A percentile compares a stretch with the other conserved stretches of the same genome.
These are phyloP conservation scores for Meliscaeva auricollis DNA, from an alignment of 2,888 invertebrate genomes.

Conservation along the genomic window DNA sequence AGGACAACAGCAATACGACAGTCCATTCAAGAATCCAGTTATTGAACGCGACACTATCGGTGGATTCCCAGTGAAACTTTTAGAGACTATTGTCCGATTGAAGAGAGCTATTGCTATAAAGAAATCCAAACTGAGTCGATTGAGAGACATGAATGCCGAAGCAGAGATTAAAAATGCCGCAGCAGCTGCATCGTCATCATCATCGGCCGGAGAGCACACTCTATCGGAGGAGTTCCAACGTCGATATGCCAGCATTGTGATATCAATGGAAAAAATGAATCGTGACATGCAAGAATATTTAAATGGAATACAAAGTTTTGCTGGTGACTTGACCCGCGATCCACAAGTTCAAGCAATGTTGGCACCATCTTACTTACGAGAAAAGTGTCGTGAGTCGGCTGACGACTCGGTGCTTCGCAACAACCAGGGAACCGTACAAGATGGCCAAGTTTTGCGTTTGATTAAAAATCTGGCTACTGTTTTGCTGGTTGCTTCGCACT, in stretches of 20 bases:
- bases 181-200: slow-evolving; percentile 75
- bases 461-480: slow-evolving; percentile 95
- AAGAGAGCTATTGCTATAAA: slow-evolving; percentile 94
- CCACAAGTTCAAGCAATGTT: slow-evolving; percentile 94
- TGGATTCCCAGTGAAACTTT: slow-evolving; percentile 92
- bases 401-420: slow-evolving; percentile 91
- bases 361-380: slow-evolving; percentile 94
- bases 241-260: slow-evolving; percentile 93
- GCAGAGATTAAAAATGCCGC: slow-evolving; percentile 86
- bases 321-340: slow-evolving; percentile 94
- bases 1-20: slow-evolving; percentile 84
- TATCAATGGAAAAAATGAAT: slow-evolving; percentile 96
- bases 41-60: slow-evolving; percentile 86
- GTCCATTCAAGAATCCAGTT: slow-evolving; percentile 84
- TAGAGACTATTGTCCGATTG: slow-evolving; percentile 94
- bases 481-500: slow-evolving; percentile 85
- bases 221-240: slow-evolving; percentile 93
- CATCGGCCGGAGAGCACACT: slow-evolving; percentile 77
- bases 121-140: slow-evolving; percentile 90
- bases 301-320: slow-evolving; percentile 92
- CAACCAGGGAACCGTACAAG: slow-evolving; percentile 86
- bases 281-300: slow-evolving; percentile 93
- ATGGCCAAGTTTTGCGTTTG: slow-evolving; percentile 88
- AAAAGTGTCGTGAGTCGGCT: slow-evolving; percentile 94
- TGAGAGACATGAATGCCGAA: slow-evolving; percentile 95